Conservation (phyloP, 2,113 vertebrate species). For the Gymnarchus niloticus region DNA sequence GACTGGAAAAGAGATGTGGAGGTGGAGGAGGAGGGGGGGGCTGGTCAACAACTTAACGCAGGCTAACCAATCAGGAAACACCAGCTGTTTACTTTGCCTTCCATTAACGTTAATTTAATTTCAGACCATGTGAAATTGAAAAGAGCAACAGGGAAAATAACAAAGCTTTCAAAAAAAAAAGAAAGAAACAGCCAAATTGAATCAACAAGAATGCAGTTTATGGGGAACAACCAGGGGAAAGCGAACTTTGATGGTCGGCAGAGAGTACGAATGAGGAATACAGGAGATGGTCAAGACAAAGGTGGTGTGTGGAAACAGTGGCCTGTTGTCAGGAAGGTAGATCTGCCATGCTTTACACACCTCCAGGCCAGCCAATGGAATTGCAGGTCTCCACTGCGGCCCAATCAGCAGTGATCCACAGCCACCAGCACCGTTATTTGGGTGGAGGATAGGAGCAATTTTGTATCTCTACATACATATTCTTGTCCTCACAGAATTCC, state of each 20-base stretch:
- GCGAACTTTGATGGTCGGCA: background rate
- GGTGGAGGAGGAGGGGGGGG: background rate
- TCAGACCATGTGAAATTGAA: background rate
- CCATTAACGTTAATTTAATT: conserved; percentile 1
- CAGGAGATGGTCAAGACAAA: background rate
- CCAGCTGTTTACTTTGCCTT: conserved; percentile 8
- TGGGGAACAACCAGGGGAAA: background rate
- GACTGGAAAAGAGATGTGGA: background rate
- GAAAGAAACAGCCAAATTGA: conserved; percentile 36
- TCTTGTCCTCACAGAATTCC: background rate
- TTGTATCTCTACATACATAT: background rate
- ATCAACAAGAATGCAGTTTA: conserved; percentile 40
- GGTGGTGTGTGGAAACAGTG: conserved; percentile 1
- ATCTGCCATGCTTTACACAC: background rate
- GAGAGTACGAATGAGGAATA: background rate
- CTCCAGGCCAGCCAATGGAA: background rate
- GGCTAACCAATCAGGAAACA: background rate
- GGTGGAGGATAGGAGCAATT: background rate
- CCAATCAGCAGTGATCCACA: background rate
- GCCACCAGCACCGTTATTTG: background rate
- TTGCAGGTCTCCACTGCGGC: background rate
- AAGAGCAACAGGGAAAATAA: background rate
- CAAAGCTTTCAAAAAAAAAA: background rate
- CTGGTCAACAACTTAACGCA: background rate
- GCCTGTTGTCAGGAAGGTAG: conserved; percentile 9